A percentile compares a stretch with the other conserved stretches of the same genome.
Conservation (phyloP, 64 coral and sea anemone genomes). For the Stichodactyla mertensii region DNA sequence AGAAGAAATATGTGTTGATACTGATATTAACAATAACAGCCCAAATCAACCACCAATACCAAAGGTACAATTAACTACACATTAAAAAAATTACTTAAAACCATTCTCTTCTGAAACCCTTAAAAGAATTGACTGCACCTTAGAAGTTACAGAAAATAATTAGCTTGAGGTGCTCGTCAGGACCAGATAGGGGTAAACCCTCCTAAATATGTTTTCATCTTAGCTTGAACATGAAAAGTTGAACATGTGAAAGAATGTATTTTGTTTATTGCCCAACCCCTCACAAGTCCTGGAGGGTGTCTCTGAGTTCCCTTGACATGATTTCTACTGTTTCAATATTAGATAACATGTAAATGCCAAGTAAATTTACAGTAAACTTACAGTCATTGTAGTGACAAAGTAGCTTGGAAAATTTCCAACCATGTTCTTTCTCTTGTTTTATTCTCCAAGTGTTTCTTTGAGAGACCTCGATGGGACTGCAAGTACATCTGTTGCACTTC, state of each 20-base stretch:
- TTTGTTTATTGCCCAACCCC: background rate
- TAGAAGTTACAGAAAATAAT: no score
- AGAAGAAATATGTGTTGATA: slow-evolving; percentile 9
- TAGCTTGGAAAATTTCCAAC: background rate
- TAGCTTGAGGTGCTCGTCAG: no score
- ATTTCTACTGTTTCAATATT: no score
- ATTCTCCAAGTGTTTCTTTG: background rate
- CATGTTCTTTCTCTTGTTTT: background rate
- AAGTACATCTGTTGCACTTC: background rate
- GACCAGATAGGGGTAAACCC: no score
- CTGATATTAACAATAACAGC: slow-evolving; percentile 1
- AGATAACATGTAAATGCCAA: no score
- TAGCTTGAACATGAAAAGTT: background rate
- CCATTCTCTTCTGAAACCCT: no score
- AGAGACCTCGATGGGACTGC: background rate
- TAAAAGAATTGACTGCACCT: no score
- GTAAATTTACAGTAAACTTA: background rate
- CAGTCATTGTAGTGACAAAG: background rate
- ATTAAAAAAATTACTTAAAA: no score
- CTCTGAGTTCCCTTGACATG: no score
- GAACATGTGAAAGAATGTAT: background rate
- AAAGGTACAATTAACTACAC: background rate
- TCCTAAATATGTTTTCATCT: no score
- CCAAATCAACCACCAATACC: background rate
- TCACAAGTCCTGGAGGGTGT: no score